Conservation (phyloP, 2,888 invertebrate species). For the Strigamia crassipes region DNA sequence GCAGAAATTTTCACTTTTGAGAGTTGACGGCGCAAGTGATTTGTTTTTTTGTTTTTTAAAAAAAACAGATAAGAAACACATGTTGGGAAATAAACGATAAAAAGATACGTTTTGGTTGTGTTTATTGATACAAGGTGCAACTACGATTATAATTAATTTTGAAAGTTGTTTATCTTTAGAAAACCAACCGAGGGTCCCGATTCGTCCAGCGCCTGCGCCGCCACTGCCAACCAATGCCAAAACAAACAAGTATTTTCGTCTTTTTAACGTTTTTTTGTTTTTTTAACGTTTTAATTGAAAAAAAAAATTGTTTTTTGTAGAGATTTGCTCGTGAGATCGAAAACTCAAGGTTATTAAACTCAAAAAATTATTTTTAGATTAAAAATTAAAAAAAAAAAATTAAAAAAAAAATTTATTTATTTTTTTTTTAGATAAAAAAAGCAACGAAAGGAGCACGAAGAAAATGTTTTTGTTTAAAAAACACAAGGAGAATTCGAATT, state of each 20-base stretch:
- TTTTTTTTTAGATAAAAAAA: neutral
- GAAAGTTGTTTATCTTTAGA: neutral
- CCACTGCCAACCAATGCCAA: slow-evolving; percentile 15
- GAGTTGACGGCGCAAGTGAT: too few species aligned
- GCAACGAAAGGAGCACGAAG: neutral
- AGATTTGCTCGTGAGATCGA: neutral
- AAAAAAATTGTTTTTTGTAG: neutral
- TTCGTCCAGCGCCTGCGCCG: neutral
- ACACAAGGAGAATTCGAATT: slow-evolving; percentile 10
- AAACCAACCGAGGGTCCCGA: neutral
- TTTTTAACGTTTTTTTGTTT: neutral
- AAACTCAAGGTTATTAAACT: neutral
- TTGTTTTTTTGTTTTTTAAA: too few species aligned
- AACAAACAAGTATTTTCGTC: neutral
- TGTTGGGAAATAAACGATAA: neutral
- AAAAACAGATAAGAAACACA: neutral
- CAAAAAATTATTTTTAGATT: neutral
- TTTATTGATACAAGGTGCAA: slow-evolving; percentile 5
- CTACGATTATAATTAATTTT: neutral
- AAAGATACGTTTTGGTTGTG: neutral
- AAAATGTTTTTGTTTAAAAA: slow-evolving; percentile 8
- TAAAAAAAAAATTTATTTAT: neutral
- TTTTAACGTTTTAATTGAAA: too few species aligned
- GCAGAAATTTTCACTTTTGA: too few species aligned
- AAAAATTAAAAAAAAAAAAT: too few species aligned